Evolutionary conservation across 2,888 invertebrate species (phyloP).

Genomic region (Tenthredo scrophulariae): DNA sequence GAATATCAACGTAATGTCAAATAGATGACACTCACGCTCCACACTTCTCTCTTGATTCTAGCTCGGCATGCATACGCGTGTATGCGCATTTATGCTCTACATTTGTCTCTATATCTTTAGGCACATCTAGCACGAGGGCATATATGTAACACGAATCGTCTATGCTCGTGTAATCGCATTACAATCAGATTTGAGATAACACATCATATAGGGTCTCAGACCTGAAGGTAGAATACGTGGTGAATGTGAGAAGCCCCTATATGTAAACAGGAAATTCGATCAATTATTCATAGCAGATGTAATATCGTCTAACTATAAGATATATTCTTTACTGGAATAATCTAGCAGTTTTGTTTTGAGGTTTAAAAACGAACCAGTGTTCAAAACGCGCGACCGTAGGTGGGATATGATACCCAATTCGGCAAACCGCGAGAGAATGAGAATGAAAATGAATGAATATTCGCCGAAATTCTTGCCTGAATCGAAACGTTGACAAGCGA

Average conservation of each 20-base stretch:
- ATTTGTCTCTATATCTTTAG: background rate
- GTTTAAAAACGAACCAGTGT: background rate
- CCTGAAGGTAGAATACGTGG: slow-evolving; percentile 5
- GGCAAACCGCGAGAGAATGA: background rate
- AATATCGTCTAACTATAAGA: background rate
- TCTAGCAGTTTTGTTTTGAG: background rate
- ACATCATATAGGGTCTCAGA: slow-evolving; percentile 6
- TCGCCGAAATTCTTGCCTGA: background rate
- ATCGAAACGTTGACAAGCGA: slow-evolving; percentile 7
- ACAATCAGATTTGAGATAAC: slow-evolving; percentile 45
- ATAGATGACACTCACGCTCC: background rate
- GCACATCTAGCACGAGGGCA: background rate
- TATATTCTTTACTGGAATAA: background rate
- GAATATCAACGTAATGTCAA: slow-evolving; percentile 10
- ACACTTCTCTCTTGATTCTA: background rate
- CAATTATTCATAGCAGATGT: slow-evolving; percentile 4
- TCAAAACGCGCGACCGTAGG: background rate
- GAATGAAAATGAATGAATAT: slow-evolving; percentile 10
- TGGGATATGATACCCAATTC: background rate
- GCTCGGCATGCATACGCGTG: background rate
- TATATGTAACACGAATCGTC: slow-evolving; percentile 28
- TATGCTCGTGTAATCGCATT: slow-evolving; percentile 32
- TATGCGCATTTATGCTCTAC: background rate
- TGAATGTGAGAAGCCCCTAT: slow-evolving; percentile 9
- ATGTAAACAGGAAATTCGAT: slow-evolving; percentile 7